Conservation (phyloP, 2,888 invertebrate genomes). For the Anaspis maculata region DNA sequence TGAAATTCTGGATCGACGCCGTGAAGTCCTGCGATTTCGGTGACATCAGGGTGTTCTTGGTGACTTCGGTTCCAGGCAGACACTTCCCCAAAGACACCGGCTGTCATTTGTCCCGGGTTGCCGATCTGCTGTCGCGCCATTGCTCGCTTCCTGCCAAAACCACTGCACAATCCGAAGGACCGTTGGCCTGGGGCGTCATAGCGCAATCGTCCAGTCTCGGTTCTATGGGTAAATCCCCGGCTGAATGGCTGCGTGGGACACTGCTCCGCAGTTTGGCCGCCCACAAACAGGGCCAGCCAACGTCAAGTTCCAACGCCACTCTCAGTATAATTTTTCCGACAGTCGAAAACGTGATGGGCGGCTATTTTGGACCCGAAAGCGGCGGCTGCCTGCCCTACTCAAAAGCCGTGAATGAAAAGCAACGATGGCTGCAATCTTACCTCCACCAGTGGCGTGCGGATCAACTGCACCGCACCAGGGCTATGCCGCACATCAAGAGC, state of each 20-base stretch:
- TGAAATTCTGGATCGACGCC: constrained; percentile 54
- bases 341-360: constrained; percentile 72
- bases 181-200: constrained; percentile 47
- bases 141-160: constrained; percentile 27
- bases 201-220: constrained; percentile 92
- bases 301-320: constrained; percentile 48
- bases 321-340: constrained; percentile 63
- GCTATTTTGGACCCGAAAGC: constrained; percentile 76
- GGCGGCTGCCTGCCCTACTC: constrained; percentile 84
- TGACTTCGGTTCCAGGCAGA: constrained; percentile 79
- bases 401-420: constrained; percentile 64
- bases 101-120: constrained; percentile 49
- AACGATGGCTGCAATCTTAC: constrained; percentile 70
- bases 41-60: constrained; percentile 72
- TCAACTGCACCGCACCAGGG: constrained; percentile 58
- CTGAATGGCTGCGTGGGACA: constrained; percentile 70
- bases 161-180: constrained; percentile 34
- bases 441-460: constrained; percentile 80
- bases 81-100: constrained; percentile 43
- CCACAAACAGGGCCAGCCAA: constrained; percentile 47
- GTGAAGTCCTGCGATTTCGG: constrained; percentile 69
- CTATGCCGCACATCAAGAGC: constrained; percentile 94
- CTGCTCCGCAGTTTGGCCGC: constrained; percentile 56
- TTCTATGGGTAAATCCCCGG: constrained; percentile 62
- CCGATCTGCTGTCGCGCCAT: constrained; percentile 47